phyloP scores from a whole-genome alignment of 2,888 invertebrate species.

The Epinotia ramella region DNA sequence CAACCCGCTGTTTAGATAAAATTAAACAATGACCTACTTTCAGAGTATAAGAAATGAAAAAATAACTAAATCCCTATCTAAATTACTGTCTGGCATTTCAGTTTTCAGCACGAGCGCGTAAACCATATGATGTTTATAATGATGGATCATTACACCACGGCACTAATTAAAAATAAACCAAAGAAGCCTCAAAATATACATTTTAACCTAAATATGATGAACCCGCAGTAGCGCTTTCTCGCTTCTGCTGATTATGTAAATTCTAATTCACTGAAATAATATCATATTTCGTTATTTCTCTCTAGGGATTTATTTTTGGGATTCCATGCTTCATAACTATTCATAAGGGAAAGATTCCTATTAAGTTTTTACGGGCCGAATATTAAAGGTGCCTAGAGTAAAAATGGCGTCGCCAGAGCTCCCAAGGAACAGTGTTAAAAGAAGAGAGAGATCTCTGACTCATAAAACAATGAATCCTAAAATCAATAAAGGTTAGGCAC shows the following conservation, averaged over 20 bases:
- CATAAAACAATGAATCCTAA: too few relatives aligned
- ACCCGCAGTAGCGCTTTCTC: background rate
- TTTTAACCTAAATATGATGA: constrained; percentile 2
- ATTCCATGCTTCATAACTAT: background rate
- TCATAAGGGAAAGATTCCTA: too few relatives aligned
- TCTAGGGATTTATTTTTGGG: background rate
- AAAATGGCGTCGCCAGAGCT: too few relatives aligned
- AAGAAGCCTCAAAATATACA: background rate
- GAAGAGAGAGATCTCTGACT: too few relatives aligned
- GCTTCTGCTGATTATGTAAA: constrained; percentile 21
- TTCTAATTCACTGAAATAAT: constrained; percentile 12
- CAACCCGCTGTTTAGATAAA: too few relatives aligned
- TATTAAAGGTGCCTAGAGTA: too few relatives aligned
- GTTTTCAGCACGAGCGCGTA: background rate
- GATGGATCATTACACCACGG: background rate
- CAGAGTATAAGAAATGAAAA: too few relatives aligned
- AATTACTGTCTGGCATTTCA: background rate
- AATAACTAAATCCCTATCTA: background rate
- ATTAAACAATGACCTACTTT: too few relatives aligned
- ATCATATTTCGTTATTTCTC: background rate
- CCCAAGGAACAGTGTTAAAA: too few relatives aligned
- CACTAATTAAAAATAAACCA: constrained; percentile 12
- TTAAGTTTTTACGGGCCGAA: too few relatives aligned
- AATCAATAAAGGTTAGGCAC: too few relatives aligned
- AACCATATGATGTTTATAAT: background rate